A percentile compares a stretch with the other conserved stretches of the same genome.
These are phyloP conservation scores for Hydrolagus affinis DNA, from an alignment of 2,113 vertebrate genomes.

Conservation along the genomic window DNA sequence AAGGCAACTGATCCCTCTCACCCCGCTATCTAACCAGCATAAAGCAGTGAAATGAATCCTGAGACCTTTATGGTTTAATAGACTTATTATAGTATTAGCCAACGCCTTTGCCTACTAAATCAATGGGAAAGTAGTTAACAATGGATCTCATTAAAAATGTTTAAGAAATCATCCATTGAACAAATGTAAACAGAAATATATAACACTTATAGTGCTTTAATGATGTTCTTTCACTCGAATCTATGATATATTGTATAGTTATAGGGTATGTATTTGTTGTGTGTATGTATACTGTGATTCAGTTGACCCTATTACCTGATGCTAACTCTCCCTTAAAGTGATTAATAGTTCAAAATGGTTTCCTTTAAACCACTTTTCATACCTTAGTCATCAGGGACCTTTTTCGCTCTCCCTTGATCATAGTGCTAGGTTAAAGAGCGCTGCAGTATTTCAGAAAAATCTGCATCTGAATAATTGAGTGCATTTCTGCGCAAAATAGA, in stretches of 20 bases:
- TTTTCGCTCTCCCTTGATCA: neutral
- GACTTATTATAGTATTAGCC: no score
- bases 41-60: no score
- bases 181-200: neutral
- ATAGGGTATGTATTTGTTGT: neutral
- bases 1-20: no score
- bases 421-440: neutral
- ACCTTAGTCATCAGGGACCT: neutral
- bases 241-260: neutral
- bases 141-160: no score
- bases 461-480: constrained; percentile 2
- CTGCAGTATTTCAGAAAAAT: neutral
- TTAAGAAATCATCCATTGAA: no score
- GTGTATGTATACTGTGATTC: neutral
- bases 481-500: neutral
- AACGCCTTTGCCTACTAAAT: no score
- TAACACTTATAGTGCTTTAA: neutral
- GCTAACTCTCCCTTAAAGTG: neutral
- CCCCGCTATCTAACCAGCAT: no score
- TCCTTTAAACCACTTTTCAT: neutral
- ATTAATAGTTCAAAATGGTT: neutral
- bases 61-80: no score
- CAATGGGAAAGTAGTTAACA: no score
- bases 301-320: neutral
- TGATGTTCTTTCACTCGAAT: neutral